A percentile compares a stretch with the other conserved stretches of the same genome.
These are phyloP conservation scores for Caenorhabditis sp. DNA, from an alignment of 2,888 invertebrate species.

Conservation along the genomic window DNA sequence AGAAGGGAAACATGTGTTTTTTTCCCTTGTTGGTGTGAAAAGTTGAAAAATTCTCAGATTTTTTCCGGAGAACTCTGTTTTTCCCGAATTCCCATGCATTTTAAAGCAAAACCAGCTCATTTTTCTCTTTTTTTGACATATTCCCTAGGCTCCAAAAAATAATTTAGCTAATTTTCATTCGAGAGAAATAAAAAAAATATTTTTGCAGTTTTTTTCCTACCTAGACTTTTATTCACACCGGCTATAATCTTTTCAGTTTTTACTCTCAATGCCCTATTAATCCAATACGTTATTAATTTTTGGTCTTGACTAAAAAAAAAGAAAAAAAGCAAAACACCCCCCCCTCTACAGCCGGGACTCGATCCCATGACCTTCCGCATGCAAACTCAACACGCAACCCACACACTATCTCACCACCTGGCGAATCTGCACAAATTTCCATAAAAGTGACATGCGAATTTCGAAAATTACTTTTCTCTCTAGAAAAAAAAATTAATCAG, in stretches of 20 bases:
- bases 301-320: too few species aligned
- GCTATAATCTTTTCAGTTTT: neutral
- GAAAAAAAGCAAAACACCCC: too few species aligned
- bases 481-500: too few species aligned
- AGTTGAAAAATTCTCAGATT: neutral
- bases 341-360: too few species aligned
- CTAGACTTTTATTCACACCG: neutral
- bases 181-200: neutral
- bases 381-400: too few species aligned
- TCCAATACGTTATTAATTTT: neutral
- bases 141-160: neutral
- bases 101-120: too few species aligned
- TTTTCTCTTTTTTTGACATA: neutral
- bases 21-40: neutral
- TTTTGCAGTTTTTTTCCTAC: neutral
- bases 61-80: too few species aligned
- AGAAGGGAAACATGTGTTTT: neutral
- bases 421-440: too few species aligned
- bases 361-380: too few species aligned
- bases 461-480: too few species aligned
- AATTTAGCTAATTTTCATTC: neutral
- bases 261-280: neutral
- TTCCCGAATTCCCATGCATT: neutral
- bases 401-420: too few species aligned
- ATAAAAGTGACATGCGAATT: too few species aligned